Evolutionary conservation across 2,797 vertebrate species (phyloP).

Genomic region (Australoheros facetus): DNA sequence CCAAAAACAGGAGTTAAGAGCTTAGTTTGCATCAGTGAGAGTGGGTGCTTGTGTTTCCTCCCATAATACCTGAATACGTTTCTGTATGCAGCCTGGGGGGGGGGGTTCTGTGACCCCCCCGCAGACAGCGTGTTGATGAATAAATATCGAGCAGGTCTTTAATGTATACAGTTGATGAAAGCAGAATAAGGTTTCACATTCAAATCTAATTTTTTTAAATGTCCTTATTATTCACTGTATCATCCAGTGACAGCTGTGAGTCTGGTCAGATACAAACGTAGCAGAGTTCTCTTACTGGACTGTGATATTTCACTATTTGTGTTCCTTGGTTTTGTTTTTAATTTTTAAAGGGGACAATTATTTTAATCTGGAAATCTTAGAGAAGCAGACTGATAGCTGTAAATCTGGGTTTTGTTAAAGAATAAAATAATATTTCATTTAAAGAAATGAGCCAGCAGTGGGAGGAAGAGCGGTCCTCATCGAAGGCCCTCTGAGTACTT

Average conservation of each 20-base stretch:
- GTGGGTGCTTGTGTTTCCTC: conserved; percentile 27
- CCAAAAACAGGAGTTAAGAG: conserved; percentile 53
- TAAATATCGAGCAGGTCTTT: not conserved
- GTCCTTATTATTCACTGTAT: too few relatives aligned
- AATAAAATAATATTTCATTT: not conserved
- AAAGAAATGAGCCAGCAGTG: too few relatives aligned
- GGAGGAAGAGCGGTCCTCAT: not conserved
- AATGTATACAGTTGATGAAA: not conserved
- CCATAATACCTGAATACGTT: not conserved
- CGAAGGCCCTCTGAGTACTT: not conserved
- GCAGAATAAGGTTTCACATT: not conserved
- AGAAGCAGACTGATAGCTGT: not conserved
- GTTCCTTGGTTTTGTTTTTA: not conserved
- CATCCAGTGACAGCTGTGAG: not conserved
- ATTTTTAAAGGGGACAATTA: fast-evolving
- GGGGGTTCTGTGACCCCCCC: too few relatives aligned
- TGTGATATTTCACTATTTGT: not conserved
- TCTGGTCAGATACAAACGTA: fast-evolving
- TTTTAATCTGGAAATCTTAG: fast-evolving
- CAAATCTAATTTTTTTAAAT: not conserved
- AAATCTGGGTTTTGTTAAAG: not conserved
- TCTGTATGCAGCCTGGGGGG: too few relatives aligned
- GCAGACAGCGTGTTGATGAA: too few relatives aligned
- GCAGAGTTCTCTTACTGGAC: not conserved
- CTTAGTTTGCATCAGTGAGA: conserved; percentile 38